These are phyloP conservation scores for Salvelinus namaycush DNA, from an alignment of 2,113 vertebrate species.

Conservation along the genomic window DNA sequence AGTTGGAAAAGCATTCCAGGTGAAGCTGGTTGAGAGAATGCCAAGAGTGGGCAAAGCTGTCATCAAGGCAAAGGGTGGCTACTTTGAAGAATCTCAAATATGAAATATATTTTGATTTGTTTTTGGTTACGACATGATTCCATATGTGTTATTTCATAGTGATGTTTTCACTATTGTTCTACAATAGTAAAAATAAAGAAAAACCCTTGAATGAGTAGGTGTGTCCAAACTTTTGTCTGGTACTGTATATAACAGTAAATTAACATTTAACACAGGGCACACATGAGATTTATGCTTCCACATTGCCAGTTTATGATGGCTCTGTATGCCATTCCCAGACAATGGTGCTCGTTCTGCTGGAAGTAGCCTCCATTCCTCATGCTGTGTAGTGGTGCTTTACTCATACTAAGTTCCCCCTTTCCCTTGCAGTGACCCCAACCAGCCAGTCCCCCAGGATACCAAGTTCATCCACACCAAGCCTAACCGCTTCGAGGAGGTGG, in stretches of 20 bases:
- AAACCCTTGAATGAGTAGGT: too few species aligned
- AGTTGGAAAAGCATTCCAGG: too few species aligned
- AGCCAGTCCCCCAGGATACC: conserved; percentile 97
- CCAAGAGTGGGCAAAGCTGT: too few species aligned
- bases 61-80: too few species aligned
- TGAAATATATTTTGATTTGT: too few species aligned
- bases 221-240: too few species aligned
- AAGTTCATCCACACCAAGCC: conserved; percentile 99
- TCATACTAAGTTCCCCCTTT: conserved; percentile 36
- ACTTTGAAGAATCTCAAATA: too few species aligned
- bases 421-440: conserved; percentile 89
- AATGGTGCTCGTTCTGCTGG: conserved; percentile 40
- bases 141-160: too few species aligned
- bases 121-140: too few species aligned
- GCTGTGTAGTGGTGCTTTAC: conserved; percentile 26
- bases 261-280: conserved; percentile 57
- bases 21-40: too few species aligned
- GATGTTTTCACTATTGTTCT: too few species aligned
- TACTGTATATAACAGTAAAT: conserved; percentile 62
- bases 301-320: conserved; percentile 60
- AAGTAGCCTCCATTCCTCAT: conserved; percentile 50
- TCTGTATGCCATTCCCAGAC: conserved; percentile 54
- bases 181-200: too few species aligned
- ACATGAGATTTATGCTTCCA: conserved; percentile 64
- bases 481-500: conserved; percentile 98